Conservation (phyloP, 2,888 invertebrate genomes). For the Agriotes lineatus region DNA sequence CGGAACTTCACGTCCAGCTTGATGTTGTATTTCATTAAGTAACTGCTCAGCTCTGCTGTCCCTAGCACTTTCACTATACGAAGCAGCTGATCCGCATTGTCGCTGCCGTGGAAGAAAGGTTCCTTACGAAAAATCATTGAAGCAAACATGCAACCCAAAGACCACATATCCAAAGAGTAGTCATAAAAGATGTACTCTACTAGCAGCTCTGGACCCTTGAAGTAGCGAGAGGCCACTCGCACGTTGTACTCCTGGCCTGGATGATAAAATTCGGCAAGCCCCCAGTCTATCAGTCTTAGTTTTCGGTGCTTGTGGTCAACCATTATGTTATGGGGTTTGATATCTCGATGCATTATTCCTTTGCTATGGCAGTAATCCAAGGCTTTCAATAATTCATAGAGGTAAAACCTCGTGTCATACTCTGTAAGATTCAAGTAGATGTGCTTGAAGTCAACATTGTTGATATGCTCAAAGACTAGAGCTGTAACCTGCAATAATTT, state of each 20-base stretch:
- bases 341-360: conserved; percentile 65
- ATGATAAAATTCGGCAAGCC: conserved; percentile 64
- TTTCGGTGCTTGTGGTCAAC: conserved; percentile 59
- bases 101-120: conserved; percentile 63
- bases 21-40: conserved; percentile 62
- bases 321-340: conserved; percentile 65
- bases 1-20: conserved; percentile 55
- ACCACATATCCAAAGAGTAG: conserved; percentile 65
- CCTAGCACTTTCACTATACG: conserved; percentile 63
- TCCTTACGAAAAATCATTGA: conserved; percentile 64
- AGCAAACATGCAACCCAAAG: conserved; percentile 64
- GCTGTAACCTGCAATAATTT: conserved; percentile 55
- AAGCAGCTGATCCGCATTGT: conserved; percentile 63
- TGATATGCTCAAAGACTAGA: conserved; percentile 61
- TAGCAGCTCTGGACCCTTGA: conserved; percentile 63
- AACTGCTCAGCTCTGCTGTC: conserved; percentile 58
- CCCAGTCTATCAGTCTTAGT: conserved; percentile 63
- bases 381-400: conserved; percentile 66
- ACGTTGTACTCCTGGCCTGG: conserved; percentile 64
- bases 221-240: conserved; percentile 63
- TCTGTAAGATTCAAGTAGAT: conserved; percentile 62
- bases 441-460: conserved; percentile 63
- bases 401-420: conserved; percentile 63
- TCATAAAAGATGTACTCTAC: conserved; percentile 64
- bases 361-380: conserved; percentile 64